A percentile compares a stretch with the other conserved stretches of the same genome.
These are phyloP conservation scores for Corythornis cristatus DNA, from an alignment of 2,113 vertebrate species.

Conservation along the genomic window DNA sequence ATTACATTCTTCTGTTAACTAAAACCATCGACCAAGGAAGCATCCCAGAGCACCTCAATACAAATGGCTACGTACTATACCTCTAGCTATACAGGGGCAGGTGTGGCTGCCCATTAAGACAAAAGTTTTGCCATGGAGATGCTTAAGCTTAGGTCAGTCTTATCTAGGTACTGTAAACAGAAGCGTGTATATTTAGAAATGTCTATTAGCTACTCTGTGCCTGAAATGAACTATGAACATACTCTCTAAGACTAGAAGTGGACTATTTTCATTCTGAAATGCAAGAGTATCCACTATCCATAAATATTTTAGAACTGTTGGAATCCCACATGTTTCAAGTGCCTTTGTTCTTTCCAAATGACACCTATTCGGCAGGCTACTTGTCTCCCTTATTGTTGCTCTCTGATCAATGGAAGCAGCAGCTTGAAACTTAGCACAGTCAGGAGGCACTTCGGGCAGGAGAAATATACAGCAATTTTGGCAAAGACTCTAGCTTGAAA, in stretches of 20 bases:
- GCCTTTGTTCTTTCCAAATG: background rate
- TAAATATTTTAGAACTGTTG: background rate
- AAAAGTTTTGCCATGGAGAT: background rate
- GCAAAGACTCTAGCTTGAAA: background rate
- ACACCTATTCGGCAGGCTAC: background rate
- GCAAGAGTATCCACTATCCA: background rate
- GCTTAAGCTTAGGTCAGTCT: background rate
- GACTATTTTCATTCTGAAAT: background rate
- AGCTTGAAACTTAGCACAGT: background rate
- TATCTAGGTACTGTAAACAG: background rate
- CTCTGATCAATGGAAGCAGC: background rate
- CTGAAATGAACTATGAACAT: background rate
- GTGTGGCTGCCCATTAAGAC: background rate
- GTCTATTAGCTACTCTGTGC: background rate
- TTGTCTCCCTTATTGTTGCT: background rate
- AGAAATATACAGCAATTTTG: background rate
- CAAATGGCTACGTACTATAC: accelerated
- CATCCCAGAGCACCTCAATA: background rate
- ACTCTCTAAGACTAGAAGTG: background rate
- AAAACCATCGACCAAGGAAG: background rate
- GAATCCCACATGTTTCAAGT: background rate
- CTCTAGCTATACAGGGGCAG: background rate
- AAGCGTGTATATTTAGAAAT: background rate
- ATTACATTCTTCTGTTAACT: background rate
- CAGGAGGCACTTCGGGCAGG: conserved; percentile 19